Base-by-base conservation (phyloP, 2,797 vertebrate genomes). In the Sebastiscus albofasciatus region DNA sequence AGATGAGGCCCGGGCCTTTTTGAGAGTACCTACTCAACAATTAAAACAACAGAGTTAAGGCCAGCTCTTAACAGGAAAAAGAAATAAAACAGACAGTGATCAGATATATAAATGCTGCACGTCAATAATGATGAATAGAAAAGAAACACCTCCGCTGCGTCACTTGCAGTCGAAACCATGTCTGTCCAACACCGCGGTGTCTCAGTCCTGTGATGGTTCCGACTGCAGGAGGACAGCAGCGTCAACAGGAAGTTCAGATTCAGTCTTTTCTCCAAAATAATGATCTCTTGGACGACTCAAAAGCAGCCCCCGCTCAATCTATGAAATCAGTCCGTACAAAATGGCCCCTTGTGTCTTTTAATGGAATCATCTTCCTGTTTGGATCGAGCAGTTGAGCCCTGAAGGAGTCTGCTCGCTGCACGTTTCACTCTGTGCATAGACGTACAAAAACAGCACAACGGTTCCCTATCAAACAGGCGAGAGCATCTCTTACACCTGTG, bases 1-100 rank as follows among this genome's bases (percentile, higher is more conserved):
- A 91, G 85, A 86, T 90, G 54, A 89, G 90, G 88, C 90, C 92
- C 89, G 85, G 87, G 88, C 93, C 93, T 90, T 46, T 86, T 86
- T 67, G 75, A 87, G 79, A 91, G 88, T 92, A 91, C 91, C 92
- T 75, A 90, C 85, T 92, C 77, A 90, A 92, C 90, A 90, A 86
- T 79, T 87, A 87, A 82, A 91, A 83, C 81, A 82, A 91, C 81
- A 91, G 69, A 87, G 92, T 93, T 94, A 94, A 95, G 94, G 93
- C 93, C 94, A 95, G 94, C 94, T 95, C 93, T 91, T 91, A 93
- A 94, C 92, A 89, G 87, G 75, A 90, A 85, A 80, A 83, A 67
- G 52, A 79, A 70, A 60, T 83, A 69, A 91, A 90, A 92, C 90
- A 90, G 80, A 92, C 90, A 86, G 83, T 84, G 83, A 87, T 92